Evolutionary conservation across 1,140 invertebrate genomes (phyloP), one percentile per base, ranked within the genome.

Genomic region (Grapholita molesta): DNA sequence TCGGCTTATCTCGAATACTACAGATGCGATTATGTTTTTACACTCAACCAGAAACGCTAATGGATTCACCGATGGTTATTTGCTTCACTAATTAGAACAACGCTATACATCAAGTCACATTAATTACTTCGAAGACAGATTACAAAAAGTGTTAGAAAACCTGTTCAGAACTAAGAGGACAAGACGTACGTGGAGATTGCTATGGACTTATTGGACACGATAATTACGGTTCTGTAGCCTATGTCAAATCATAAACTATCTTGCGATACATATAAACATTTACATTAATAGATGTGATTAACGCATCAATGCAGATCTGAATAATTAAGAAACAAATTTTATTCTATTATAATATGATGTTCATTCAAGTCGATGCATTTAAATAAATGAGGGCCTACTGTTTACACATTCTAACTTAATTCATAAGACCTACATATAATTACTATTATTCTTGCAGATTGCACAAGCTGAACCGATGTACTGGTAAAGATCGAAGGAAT

Each of bases 101-200:
- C 55, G 55, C 55, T 30, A 61, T 61, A 61, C 55, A 61, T 61
- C 55, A 32, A 48, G 25, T 30, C 24, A 28, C 28, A 61, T 61
- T 61, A 61, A 61, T 61, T 61, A 61, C 25, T 61, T n/a, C n/a
- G 24, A 28, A 24, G 42, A 48, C 42, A 48, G 42, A 48, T 48
- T 8, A 25, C 55, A 61, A 61, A 61, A 61, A 61, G 55, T 61
- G 28, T 61, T 28, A 61, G 55, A 28, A 61, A 61, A 61, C 55
- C 55, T 15, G 55, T 61, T 61, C 25, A 25, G 12, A 55, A 25
- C 24, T 8, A 28, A 24, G 53, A 55, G 11, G 53, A 55, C 23
- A 23, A 48, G 5, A 53, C 52, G 1, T 53, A 53, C 8, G 24
- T 25, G 2, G n/a, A n/a, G n/a, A n/a, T n/a, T n/a, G 21, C 53